phyloP scores from a whole-genome alignment of 2,113 vertebrate species.

The Ammodramus savannarum region DNA sequence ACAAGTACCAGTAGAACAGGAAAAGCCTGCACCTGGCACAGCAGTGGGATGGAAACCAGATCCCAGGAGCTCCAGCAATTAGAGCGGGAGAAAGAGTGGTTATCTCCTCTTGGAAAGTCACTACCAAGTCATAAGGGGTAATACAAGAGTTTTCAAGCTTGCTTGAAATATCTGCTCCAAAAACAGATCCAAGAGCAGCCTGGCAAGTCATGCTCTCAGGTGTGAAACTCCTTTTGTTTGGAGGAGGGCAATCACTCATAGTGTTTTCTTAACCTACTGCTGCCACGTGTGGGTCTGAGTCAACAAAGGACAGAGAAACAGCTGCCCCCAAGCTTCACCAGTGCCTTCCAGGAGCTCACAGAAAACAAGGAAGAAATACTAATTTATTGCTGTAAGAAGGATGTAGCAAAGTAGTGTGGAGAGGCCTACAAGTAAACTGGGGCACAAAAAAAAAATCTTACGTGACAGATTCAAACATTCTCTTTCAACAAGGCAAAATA shows the following conservation, averaged over 20 bases:
- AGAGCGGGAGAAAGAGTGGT: background rate
- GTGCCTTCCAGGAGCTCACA: background rate
- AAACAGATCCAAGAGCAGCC: background rate
- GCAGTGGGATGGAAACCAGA: background rate
- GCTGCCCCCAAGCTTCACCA: background rate
- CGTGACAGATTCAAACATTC: background rate
- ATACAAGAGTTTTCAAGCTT: background rate
- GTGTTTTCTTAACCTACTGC: background rate
- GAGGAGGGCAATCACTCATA: background rate
- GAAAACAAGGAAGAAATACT: background rate
- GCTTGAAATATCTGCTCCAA: background rate
- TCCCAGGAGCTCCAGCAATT: background rate
- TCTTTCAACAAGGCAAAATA: rapidly evolving
- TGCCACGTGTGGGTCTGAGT: background rate
- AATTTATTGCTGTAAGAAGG: background rate
- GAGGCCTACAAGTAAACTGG: background rate
- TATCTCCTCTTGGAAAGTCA: background rate
- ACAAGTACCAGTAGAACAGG: background rate
- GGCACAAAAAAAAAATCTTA: background rate
- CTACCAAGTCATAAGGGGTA: background rate
- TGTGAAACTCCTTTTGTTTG: background rate
- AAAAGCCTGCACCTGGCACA: background rate
- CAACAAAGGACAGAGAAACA: background rate
- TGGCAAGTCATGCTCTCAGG: background rate
- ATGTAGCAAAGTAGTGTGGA: background rate